Evolutionary conservation across 2,888 invertebrate species (phyloP).

Genomic region (Hydrotaea cyrtoneurina): DNA sequence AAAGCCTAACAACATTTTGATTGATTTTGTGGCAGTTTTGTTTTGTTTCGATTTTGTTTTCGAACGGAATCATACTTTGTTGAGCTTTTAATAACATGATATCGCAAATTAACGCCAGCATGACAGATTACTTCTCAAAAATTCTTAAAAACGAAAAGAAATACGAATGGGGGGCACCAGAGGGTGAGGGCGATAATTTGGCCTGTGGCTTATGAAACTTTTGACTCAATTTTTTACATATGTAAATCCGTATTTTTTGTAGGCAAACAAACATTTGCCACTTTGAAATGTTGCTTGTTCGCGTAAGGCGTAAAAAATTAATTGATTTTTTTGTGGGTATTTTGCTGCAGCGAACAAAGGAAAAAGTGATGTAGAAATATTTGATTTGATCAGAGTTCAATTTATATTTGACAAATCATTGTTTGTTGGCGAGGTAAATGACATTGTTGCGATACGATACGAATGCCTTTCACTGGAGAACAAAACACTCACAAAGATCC

Average conservation of each 20-base stretch:
- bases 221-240: slow-evolving; percentile 1
- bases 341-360: not conserved
- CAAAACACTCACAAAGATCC: not conserved
- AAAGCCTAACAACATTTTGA: slow-evolving; percentile 27
- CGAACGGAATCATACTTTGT: slow-evolving; percentile 34
- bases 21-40: slow-evolving; percentile 23
- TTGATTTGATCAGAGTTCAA: too few species aligned
- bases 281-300: not conserved
- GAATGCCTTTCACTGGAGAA: not conserved
- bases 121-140: not conserved
- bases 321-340: slow-evolving; percentile 10
- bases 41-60: not conserved
- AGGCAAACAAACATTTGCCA: not conserved
- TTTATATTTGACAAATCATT: not conserved
- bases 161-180: not conserved
- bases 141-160: too few species aligned
- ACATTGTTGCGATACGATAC: not conserved
- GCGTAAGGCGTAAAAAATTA: not conserved
- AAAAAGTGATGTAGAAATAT: not conserved
- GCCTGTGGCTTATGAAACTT: not conserved
- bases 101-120: slow-evolving; percentile 24
- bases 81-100: slow-evolving; percentile 46
- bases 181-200: not conserved
- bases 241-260: not conserved
- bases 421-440: slow-evolving; percentile 16